phyloP scores from a whole-genome alignment of 1,140 invertebrate species.

The Drosophila malerkotliana region DNA sequence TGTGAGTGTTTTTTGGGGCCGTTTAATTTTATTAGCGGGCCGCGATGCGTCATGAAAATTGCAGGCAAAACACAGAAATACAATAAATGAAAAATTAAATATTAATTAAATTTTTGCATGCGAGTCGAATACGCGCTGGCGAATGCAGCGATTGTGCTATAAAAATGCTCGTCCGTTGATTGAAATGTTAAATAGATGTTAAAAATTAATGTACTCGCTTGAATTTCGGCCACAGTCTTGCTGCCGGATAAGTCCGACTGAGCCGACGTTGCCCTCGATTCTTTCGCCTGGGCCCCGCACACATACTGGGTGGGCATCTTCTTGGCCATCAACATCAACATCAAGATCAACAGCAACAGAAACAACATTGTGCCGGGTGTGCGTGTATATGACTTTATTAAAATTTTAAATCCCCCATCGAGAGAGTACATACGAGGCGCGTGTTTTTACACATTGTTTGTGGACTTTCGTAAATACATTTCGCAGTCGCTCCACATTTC shows the following conservation, averaged over 20 bases:
- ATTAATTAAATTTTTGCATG: slow-evolving; percentile 65
- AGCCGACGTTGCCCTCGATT: slow-evolving; percentile 3
- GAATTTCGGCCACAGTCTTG: slow-evolving; percentile 10
- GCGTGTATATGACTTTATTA: slow-evolving; percentile 78
- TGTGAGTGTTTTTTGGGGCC: slow-evolving; percentile 32
- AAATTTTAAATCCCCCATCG: slow-evolving; percentile 61
- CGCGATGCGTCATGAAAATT: slow-evolving; percentile 53
- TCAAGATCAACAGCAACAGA: slow-evolving; percentile 1
- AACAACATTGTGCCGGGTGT: slow-evolving; percentile 37
- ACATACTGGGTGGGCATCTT: slow-evolving; percentile 3
- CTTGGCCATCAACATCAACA: slow-evolving; percentile 23
- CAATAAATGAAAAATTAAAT: slow-evolving; percentile 81
- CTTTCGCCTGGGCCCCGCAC: not conserved
- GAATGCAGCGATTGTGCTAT: slow-evolving; percentile 20
- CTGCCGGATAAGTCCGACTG: slow-evolving; percentile 22
- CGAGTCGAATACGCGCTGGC: slow-evolving; percentile 30
- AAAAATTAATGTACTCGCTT: slow-evolving; percentile 61
- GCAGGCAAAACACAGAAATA: slow-evolving; percentile 51
- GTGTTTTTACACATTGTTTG: slow-evolving; percentile 71
- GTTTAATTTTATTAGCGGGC: slow-evolving; percentile 71
- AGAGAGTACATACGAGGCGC: slow-evolving; percentile 45
- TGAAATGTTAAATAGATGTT: slow-evolving; percentile 77
- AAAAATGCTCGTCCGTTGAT: slow-evolving; percentile 36
- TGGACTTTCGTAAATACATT: slow-evolving; percentile 58
- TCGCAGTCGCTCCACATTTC: slow-evolving; percentile 42